Conservation (phyloP, 2,888 invertebrate species). For the Craniophora ligustri region DNA sequence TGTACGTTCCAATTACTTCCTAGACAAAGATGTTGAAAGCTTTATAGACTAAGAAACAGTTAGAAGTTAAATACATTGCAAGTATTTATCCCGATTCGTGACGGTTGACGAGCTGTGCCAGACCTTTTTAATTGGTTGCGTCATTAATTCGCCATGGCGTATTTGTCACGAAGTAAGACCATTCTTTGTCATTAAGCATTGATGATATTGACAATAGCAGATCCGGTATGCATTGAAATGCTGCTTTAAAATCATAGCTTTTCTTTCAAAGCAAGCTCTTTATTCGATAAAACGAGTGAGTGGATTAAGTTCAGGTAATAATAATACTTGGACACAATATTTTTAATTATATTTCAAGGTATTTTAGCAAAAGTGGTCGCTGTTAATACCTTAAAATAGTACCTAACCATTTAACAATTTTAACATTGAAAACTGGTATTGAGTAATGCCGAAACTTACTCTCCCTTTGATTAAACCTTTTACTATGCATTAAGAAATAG, state of each 20-base stretch:
- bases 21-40: conserved; percentile 22
- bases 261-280: conserved; percentile 11
- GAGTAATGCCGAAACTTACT: too few species aligned
- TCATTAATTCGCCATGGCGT: conserved; percentile 17
- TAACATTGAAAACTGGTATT: too few species aligned
- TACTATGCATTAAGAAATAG: too few species aligned
- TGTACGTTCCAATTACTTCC: conserved; percentile 42
- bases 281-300: too few species aligned
- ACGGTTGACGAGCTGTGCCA: conserved; percentile 1
- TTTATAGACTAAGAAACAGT: conserved; percentile 6
- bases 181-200: conserved; percentile 24
- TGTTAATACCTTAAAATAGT: too few species aligned
- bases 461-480: too few species aligned
- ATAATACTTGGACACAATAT: too few species aligned
- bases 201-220: conserved; percentile 18
- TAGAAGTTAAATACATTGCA: conserved; percentile 15
- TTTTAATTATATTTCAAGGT: too few species aligned
- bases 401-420: too few species aligned
- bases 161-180: conserved; percentile 16
- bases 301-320: too few species aligned
- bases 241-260: conserved; percentile 11
- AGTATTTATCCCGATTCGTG: conserved; percentile 11
- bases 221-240: conserved; percentile 7
- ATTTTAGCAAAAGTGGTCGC: too few species aligned
- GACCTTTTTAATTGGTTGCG: conserved; percentile 39